phyloP scores from a whole-genome alignment of 2,113 vertebrate genomes.

The Platichthys stellatus region DNA sequence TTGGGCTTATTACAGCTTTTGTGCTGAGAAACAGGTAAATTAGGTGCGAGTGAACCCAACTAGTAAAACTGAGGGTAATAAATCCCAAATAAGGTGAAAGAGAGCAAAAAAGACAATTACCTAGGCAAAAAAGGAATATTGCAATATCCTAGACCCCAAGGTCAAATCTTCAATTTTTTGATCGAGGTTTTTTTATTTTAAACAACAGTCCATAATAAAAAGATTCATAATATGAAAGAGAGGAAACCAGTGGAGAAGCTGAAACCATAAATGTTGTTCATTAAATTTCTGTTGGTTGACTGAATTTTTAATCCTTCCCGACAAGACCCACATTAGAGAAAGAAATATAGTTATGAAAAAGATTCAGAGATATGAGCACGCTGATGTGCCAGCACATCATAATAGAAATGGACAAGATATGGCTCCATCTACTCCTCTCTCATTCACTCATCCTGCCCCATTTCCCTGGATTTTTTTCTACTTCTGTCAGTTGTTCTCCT shows the following conservation, averaged over 20 bases:
- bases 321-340: not conserved
- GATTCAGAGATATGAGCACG: slow-evolving; percentile 1
- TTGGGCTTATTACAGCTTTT: not conserved
- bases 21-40: not conserved
- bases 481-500: slow-evolving; percentile 27
- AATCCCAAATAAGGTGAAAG: not conserved
- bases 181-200: not conserved
- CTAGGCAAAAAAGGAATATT: not conserved
- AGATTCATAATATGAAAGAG: not conserved
- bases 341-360: not conserved
- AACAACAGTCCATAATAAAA: not conserved
- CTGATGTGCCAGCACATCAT: slow-evolving; percentile 8
- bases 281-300: slow-evolving; percentile 1
- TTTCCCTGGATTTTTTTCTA: slow-evolving; percentile 19
- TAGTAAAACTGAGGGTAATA: not conserved
- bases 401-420: slow-evolving; percentile 37
- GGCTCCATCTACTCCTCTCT: slow-evolving; percentile 5
- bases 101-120: slow-evolving; percentile 8
- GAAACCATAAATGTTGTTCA: slow-evolving; percentile 9
- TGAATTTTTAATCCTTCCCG: slow-evolving; percentile 5
- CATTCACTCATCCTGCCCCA: slow-evolving; percentile 31
- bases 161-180: slow-evolving; percentile 1
- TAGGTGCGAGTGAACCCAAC: slow-evolving; percentile 6
- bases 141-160: not conserved
- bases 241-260: not conserved